Evolutionary conservation across 2,888 invertebrate genomes (phyloP), one percentile per base, ranked within the genome.

Genomic region (Tethea ocularis): DNA sequence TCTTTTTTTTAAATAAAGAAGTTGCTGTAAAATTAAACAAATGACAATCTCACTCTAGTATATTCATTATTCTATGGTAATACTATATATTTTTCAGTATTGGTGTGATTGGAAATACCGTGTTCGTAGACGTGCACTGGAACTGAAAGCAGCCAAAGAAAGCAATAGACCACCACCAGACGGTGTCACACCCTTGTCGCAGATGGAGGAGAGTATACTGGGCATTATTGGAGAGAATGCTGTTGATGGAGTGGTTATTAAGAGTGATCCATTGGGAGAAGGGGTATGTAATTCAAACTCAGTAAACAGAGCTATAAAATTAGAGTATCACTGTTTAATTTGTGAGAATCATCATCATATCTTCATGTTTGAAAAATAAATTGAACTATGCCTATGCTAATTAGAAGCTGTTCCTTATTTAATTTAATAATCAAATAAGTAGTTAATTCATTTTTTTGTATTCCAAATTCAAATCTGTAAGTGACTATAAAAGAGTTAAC

Each of bases 21-120:
- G 29, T 29, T 1, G 29, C 29, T 29, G 29, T 29, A 6, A 11
- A 10, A 7, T 10, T 29, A 0, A 10, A 33, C 52, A 26, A 46
- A 17, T 52, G 22, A 20, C 26, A 26, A n/a, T 46, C 52, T 54
- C 23, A 46, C 29, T 29, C 17, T 54, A 51, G n/a, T n/a, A n/a
- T n/a, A n/a, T n/a, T n/a, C n/a, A n/a, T n/a, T n/a, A n/a, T n/a
- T n/a, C n/a, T n/a, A n/a, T n/a, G n/a, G n/a, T n/a, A 23, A n/a
- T 58, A 57, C 11, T 38, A 11, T 46, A 52, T 52, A 24, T 41
- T 17, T 75, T 77, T 22, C 66, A 89, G 89, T 88, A 85, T 63
- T 89, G 87, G 87, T 87, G 86, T 72, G 88, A 88, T 57, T 86
- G 85, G 86, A 88, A 88, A 62, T 87, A 87, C 67, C 66, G 87